Percentiles rank a stretch among this genome's conserved stretches.
phyloP scores from a whole-genome alignment of 2,113 vertebrate genomes.

The Lamprotornis superbus region DNA sequence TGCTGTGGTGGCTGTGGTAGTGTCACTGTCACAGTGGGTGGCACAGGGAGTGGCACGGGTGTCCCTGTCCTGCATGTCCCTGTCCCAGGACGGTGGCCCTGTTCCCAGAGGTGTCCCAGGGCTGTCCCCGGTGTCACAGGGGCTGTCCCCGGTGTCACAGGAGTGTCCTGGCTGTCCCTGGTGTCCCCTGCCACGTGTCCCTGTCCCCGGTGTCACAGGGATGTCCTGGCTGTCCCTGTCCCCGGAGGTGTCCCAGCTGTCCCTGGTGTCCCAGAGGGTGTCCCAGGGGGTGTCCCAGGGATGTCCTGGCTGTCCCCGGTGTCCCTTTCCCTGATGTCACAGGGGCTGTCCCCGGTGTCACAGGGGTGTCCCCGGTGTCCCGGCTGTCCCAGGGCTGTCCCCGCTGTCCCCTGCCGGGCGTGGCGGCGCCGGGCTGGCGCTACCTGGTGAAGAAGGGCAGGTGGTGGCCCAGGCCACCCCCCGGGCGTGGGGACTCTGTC shows the following conservation, averaged over 20 bases:
- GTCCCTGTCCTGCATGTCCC: neutral
- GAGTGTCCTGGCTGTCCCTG: neutral
- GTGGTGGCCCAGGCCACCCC: conserved; percentile 89
- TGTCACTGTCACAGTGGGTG: accelerated
- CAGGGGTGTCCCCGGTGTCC: neutral
- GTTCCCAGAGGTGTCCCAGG: neutral
- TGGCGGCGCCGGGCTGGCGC: conserved; percentile 38
- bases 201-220: too few relatives aligned
- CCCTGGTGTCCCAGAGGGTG: too few relatives aligned
- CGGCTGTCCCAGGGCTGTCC: neutral
- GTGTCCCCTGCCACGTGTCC: neutral
- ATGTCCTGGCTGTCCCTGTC: neutral
- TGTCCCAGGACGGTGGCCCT: neutral
- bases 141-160: neutral
- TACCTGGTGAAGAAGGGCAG: conserved; percentile 95
- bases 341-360: neutral
- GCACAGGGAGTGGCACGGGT: neutral
- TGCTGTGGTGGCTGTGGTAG: neutral
- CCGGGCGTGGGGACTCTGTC: conserved; percentile 92
- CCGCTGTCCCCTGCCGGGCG: neutral
- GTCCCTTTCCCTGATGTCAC: neutral
- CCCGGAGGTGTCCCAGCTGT: neutral
- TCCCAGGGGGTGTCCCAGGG: neutral
- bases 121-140: too few relatives aligned
- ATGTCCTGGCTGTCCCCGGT: neutral